Percentiles rank a stretch among this genome's conserved stretches.
phyloP scores from a whole-genome alignment of 2,113 vertebrate species.

The Cranoglanis bouderius region DNA sequence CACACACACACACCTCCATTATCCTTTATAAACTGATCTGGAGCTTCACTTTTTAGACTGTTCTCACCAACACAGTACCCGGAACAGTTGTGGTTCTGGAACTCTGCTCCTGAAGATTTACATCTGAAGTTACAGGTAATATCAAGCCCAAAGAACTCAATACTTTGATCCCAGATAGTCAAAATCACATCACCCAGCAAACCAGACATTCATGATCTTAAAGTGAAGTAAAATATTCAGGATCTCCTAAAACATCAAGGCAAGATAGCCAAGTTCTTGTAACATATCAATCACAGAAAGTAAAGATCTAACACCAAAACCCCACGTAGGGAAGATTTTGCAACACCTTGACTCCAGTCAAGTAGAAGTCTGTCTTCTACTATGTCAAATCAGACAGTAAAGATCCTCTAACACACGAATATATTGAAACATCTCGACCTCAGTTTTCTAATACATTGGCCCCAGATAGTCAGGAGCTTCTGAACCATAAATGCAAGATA shows the following conservation, averaged over 20 bases:
- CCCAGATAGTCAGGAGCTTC: neutral
- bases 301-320: no score
- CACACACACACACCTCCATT: constrained; percentile 18
- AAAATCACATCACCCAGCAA: neutral
- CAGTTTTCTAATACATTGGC: constrained; percentile 40
- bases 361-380: no score
- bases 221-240: neutral
- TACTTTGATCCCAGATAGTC: neutral
- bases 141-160: neutral
- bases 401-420: neutral
- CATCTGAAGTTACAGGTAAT: neutral
- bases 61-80: neutral
- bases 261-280: neutral
- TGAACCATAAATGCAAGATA: neutral
- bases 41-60: neutral
- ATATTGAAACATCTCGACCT: no score
- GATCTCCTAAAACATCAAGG: neutral
- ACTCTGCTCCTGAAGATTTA: neutral
- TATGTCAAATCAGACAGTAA: neutral
- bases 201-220: neutral
- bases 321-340: no score
- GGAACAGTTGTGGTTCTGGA: neutral
- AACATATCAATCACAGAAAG: neutral
- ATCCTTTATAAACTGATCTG: neutral
- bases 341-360: neutral